A percentile compares a stretch with the other conserved stretches of the same genome.
Conservation (phyloP, 2,888 invertebrate genomes). For the Brenthis daphne region DNA sequence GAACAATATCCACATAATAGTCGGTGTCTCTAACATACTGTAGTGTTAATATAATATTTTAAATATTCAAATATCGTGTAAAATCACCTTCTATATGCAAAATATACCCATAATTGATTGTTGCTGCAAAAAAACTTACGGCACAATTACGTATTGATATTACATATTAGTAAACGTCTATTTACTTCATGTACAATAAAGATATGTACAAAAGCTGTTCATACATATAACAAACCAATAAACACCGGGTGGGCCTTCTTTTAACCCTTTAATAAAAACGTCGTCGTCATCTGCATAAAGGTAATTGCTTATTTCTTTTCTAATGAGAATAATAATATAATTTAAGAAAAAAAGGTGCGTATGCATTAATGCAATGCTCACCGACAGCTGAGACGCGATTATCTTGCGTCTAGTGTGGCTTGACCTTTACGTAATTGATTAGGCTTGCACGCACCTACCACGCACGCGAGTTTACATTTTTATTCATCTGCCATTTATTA, state of each 20-base stretch:
- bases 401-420: constrained; percentile 68
- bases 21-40: too few relatives aligned
- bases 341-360: constrained; percentile 19
- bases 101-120: too few relatives aligned
- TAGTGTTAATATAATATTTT: too few relatives aligned
- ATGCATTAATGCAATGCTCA: constrained; percentile 49
- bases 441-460: constrained; percentile 72
- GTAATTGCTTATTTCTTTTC: constrained; percentile 42
- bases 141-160: too few relatives aligned
- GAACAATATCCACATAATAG: too few relatives aligned
- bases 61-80: too few relatives aligned
- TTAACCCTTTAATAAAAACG: constrained; percentile 28
- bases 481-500: constrained; percentile 40
- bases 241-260: constrained; percentile 29
- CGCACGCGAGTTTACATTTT: constrained; percentile 62
- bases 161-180: neutral
- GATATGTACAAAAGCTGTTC: neutral
- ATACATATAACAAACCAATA: constrained; percentile 39
- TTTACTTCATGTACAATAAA: neutral
- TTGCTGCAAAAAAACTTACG: too few relatives aligned
- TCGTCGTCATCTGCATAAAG: constrained; percentile 26
- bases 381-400: constrained; percentile 75
- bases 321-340: constrained; percentile 38
- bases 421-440: constrained; percentile 81
- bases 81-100: too few relatives aligned